Evolutionary conservation across 2,888 invertebrate species (phyloP), one percentile per base, ranked within the genome.

Genomic region (Cryptocephalus moraei): DNA sequence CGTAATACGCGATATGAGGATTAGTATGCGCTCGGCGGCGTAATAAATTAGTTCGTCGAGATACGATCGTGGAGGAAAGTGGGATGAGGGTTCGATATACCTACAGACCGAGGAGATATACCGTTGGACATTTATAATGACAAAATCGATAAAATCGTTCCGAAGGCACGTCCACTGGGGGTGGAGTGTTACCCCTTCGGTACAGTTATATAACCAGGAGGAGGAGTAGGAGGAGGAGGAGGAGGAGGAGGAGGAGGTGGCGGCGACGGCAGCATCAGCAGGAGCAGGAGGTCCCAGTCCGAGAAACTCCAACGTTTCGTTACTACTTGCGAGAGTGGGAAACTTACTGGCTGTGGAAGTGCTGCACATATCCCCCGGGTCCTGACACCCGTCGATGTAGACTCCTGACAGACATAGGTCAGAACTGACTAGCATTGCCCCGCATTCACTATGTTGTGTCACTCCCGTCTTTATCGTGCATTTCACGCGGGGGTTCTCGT

Each of bases 331-430:
- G 36, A 36, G 12, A 12, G 12, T 34, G 46, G 41, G 10, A 10
- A 54, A 70, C 71, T 71, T 69, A 71, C 71, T 71, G 71, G 59
- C 66, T 70, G 64, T 71, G 67, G 65, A 68, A 70, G 64, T 71
- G 70, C 57, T 70, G 70, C 58, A 69, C 69, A 61, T 69, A 70
- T 64, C 69, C 69, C 61, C 70, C 71, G 70, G 71, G 70, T 66
- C 71, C 71, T 64, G 71, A 71, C 59, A 71, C 71, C 70, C 71
- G 70, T 63, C 71, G 67, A 66, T 71, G 71, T 64, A 71, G 67
- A 66, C 71, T 71, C 68, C 70, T 69, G 68, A 71, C 70, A 69
- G 71, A 71, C 71, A 71, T 71, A 70, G 65, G 69, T 69, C 67
- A 59, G 63, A 61, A 60, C 62, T 65, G 63, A 69, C 68, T 69